Base-by-base conservation (phyloP, 2,888 invertebrate genomes). In the Drosophila monieri region DNA sequence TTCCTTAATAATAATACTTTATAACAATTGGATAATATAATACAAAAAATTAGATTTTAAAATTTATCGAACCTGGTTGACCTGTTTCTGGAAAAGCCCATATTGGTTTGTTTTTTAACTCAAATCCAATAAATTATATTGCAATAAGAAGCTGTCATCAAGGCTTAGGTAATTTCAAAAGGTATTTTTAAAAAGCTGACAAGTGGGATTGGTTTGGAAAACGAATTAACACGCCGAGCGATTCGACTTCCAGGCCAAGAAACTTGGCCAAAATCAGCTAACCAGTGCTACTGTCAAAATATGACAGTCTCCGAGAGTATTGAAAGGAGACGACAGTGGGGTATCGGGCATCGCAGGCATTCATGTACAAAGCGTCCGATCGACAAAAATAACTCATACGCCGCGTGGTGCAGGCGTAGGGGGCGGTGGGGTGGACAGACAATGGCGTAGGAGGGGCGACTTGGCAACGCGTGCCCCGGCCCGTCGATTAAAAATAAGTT, bases 401-500 rank as follows among this genome's bases (percentile, higher is more conserved):
- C 54, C 55, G 53, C 3, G 25, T 14, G 15, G 51, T 0, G 35
- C 3, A 18, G 18, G 18, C n/a, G 18, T 2, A 18, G 0, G 44
- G 44, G 37, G 52, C 14, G 41, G 49, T 3, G n/a, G 37, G 43
- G 60, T 35, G 46, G 57, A 49, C 73, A 55, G 54, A 60, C 47
- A 44, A 47, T 57, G 47, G 65, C 73, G 75, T 79, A 56, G 74
- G 76, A 64, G 74, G 67, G 75, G 55, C 30, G 57, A 53, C 68
- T 60, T 79, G 74, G 37, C 83, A 77, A 59, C 48, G 49, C 59
- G 56, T 70, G 60, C 69, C 72, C 62, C 62, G 49, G 61, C 66
- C 62, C 65, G 49, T 64, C 66, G 86, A 78, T 86, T 81, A 81
- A 74, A 81, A 81, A 81, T 81, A 81, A 74, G 74, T 77, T 59